Evolutionary conservation across 2,888 invertebrate species (phyloP).

Genomic region (Neoitamus cyanurus): DNA sequence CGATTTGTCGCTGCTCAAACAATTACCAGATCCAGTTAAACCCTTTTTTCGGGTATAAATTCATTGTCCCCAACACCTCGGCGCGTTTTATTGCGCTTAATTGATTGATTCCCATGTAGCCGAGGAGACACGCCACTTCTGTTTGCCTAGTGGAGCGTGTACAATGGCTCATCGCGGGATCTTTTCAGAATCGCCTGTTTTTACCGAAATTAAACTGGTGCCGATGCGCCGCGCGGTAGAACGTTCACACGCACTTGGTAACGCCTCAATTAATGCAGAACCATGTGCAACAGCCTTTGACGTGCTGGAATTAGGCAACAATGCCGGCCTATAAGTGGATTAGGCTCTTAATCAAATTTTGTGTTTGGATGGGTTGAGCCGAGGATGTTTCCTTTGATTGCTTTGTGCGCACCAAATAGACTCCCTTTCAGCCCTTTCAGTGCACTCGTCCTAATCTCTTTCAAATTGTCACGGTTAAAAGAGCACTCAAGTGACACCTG

Average conservation of each 20-base stretch:
- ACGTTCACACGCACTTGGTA: conserved; percentile 48
- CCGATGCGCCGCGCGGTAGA: not conserved
- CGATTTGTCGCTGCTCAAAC: not conserved
- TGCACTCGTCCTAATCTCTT: conserved; percentile 51
- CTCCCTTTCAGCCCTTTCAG: conserved; percentile 47
- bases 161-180: conserved; percentile 36
- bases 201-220: not conserved
- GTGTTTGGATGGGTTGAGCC: conserved; percentile 39
- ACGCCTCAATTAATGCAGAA: conserved; percentile 51
- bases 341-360: conserved; percentile 50
- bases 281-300: conserved; percentile 49
- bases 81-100: conserved; percentile 49
- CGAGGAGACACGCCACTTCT: conserved; percentile 44
- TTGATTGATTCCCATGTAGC: conserved; percentile 50
- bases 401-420: conserved; percentile 31
- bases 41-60: conserved; percentile 13
- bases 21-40: conserved; percentile 9
- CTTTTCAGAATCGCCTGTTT: conserved; percentile 18
- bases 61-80: conserved; percentile 43
- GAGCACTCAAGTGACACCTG: conserved; percentile 53
- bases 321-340: conserved; percentile 50
- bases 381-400: conserved; percentile 46
- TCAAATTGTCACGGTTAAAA: conserved; percentile 51
- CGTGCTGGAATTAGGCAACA: conserved; percentile 50
- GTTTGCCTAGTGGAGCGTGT: conserved; percentile 47